Percentiles rank a stretch among this genome's conserved stretches.
phyloP scores from a whole-genome alignment of 1,140 invertebrate species.

The Procambarus clarkii region DNA sequence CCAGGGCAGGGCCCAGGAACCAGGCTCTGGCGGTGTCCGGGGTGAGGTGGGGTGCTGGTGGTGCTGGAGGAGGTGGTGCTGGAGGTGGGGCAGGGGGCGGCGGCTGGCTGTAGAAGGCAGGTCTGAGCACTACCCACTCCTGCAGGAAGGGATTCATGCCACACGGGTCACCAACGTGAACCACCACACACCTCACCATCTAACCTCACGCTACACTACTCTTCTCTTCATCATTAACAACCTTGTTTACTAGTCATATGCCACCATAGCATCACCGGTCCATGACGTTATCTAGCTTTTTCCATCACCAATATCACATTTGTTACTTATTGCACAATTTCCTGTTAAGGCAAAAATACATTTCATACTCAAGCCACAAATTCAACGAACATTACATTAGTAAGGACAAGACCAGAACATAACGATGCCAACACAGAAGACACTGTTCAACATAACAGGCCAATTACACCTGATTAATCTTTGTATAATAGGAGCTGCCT shows the following conservation, averaged over 20 bases:
- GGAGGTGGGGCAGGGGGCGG: constrained; percentile 3
- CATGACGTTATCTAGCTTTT: too few species aligned
- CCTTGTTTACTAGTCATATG: too few species aligned
- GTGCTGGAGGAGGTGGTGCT: not conserved
- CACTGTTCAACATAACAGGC: too few species aligned
- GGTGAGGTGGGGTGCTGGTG: not conserved
- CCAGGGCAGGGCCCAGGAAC: constrained; percentile 46
- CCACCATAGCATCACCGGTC: too few species aligned
- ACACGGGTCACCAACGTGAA: constrained; percentile 34
- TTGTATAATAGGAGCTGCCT: too few species aligned
- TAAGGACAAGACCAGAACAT: too few species aligned
- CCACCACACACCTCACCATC: not conserved
- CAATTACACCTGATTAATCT: too few species aligned
- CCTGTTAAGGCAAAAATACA: not conserved
- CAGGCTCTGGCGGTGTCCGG: constrained; percentile 26
- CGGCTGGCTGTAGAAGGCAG: constrained; percentile 33
- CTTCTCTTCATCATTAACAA: not conserved
- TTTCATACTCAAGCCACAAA: too few species aligned
- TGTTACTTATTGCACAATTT: not conserved
- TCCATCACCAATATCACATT: too few species aligned
- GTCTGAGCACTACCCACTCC: constrained; percentile 64
- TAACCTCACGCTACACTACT: not conserved
- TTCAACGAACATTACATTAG: too few species aligned
- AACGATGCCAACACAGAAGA: too few species aligned
- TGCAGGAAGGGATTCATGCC: constrained; percentile 67